Evolutionary conservation across 2,888 invertebrate genomes (phyloP).

Genomic region (Urechis unicinctus): DNA sequence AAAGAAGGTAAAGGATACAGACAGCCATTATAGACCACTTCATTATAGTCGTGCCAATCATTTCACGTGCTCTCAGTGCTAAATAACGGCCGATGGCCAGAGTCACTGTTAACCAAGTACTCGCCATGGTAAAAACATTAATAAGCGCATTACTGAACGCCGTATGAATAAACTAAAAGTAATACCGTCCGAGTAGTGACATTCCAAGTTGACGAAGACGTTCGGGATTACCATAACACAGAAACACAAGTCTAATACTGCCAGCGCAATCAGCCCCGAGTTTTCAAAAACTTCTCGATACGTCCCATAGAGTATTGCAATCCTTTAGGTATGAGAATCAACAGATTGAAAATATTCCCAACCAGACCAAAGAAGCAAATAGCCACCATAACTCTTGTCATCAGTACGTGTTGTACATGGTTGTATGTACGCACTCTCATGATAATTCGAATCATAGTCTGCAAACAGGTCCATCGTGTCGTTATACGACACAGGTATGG

Average conservation of each 20-base stretch:
- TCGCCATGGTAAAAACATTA: slow-evolving; percentile 46
- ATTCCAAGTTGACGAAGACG: no score
- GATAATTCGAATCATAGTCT: no score
- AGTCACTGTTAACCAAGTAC: no score
- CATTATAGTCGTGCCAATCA: slow-evolving; percentile 37
- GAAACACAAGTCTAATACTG: slow-evolving; percentile 44
- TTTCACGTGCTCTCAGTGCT: slow-evolving; percentile 41
- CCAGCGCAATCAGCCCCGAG: slow-evolving; percentile 42
- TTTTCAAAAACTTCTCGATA: no score
- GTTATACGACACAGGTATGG: no score
- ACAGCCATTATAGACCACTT: no score
- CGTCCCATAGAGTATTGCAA: slow-evolving; percentile 33
- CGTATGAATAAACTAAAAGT: slow-evolving; percentile 26
- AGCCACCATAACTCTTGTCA: slow-evolving; percentile 55
- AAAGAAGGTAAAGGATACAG: slow-evolving; percentile 12
- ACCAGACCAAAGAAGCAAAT: slow-evolving; percentile 49
- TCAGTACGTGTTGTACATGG: no score
- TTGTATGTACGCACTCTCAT: no score
- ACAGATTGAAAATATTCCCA: no score
- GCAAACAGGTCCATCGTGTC: no score
- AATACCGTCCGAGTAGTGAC: no score
- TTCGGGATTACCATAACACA: no score
- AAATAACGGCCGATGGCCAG: slow-evolving; percentile 44
- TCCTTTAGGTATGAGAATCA: slow-evolving; percentile 39
- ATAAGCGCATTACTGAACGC: slow-evolving; percentile 34